Percentiles rank a stretch among this genome's conserved stretches.
Conservation (phyloP, 2,888 invertebrate genomes). For the Dryobota labecula region DNA sequence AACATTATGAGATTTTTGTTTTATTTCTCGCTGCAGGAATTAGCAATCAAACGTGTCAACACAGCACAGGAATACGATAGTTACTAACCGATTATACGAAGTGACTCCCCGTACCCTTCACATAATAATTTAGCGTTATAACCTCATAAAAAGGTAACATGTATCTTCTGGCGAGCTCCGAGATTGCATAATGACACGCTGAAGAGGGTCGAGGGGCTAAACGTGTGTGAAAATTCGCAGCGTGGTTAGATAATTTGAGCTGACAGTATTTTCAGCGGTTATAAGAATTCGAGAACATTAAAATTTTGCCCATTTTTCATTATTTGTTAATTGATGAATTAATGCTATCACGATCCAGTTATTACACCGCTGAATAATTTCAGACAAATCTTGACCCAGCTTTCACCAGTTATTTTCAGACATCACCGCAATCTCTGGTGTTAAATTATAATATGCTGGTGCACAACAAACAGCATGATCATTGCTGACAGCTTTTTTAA, state of each 20-base stretch:
- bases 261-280: neutral
- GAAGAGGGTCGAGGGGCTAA: conserved; percentile 41
- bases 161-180: conserved; percentile 19
- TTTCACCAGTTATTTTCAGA: neutral
- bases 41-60: neutral
- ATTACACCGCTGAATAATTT: neutral
- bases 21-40: neutral
- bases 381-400: neutral
- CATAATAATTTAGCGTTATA: conserved; percentile 34
- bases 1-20: neutral
- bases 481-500: neutral
- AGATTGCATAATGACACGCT: conserved; percentile 45
- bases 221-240: conserved; percentile 32
- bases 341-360: neutral
- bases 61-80: neutral
- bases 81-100: conserved; percentile 9
- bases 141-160: conserved; percentile 40
- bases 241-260: conserved; percentile 14
- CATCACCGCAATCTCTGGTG: neutral
- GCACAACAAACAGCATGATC: neutral
- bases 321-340: neutral
- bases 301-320: neutral
- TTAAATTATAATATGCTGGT: neutral
- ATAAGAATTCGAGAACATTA: neutral
- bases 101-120: conserved; percentile 1